Evolutionary conservation across 2,888 invertebrate species (phyloP), one percentile per base, ranked within the genome.

Genomic region (Romanomermis culicivorax): DNA sequence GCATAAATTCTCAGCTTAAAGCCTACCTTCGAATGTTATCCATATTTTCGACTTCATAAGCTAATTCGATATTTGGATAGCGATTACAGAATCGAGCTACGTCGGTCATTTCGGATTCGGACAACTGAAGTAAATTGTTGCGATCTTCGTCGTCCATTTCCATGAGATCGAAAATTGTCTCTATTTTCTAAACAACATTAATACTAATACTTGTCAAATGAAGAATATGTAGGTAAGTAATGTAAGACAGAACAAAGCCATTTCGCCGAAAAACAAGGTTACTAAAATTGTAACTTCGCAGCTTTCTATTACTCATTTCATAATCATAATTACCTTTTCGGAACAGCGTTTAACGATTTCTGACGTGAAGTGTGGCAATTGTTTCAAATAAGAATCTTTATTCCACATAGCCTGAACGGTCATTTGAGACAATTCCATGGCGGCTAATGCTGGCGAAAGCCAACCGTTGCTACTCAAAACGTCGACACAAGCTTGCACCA

Each of bases 401-500:
- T 85, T 87, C 91, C 95, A 97, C 91, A 97, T 91, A 11, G 95
- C 95, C 73, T 99, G 97, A 0, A 97, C 97, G 1, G 88, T 85
- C 95, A 97, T 99, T 74, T 97, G 97, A 0, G 95, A 89, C 65
- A 99, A 75, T 73, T 97, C 97, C 97, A 99, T 99, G 64, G 95
- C 93, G 23, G 93, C 89, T 43, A 99, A 85, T 2, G 95, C 97
- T 0, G 97, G 95, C 0, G 87, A 81, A 52, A 99, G 75, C 97
- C 97, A 99, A 30, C 97, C 95, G 64, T 91, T 93, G 48, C 87
- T 87, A 68, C 83, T 84, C 42, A 89, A 72, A 11, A 89, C 88
- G 71, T 89, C 79, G 29, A 97, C 78, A 71, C 95, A 97, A 0
- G 97, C 97, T 62, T 74, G 72, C 29, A 71, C 69, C 27, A 74